Base-by-base conservation (phyloP, 2,113 vertebrate genomes). In the Thamnaconus septentrionalis region DNA sequence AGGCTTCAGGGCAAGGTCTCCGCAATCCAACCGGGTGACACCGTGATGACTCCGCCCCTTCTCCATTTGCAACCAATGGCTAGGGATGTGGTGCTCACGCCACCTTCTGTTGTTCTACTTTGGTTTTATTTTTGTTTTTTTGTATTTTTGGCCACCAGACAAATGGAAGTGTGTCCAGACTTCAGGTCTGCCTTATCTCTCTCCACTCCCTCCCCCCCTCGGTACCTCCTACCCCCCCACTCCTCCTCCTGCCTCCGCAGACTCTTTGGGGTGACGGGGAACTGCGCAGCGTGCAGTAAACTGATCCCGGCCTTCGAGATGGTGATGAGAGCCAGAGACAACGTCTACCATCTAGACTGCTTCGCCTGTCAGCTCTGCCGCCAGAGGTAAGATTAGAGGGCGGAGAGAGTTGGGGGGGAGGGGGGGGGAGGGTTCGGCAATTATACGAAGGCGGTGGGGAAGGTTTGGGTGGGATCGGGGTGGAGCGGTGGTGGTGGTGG, bases 291-390 rank as follows among this genome's bases (percentile, higher is more conserved):
- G 80, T 99, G 97, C 91, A 98, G 96, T 94, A 99, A 99, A 89
- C 92, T 98, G 92, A 99, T 99, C 92, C 97, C 97, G 64, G 97
- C 97, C 88, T 99, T 98, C 80, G 97, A 99, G 93, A 99, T 99
- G 97, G 97, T 99, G 93, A 99, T 99, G 97, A 95, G 96, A 90
- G 97, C 97, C 90, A 93, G 96, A 91, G 97, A 99, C 91, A 99
- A 99, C 54, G 96, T 99, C 88, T 99, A 99, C 92, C 97, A 99
- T 91, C 94, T 99, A 82, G 97, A 99, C 93, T 99, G 97, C 91
- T 99, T 99, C 31, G 96, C 96, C 92, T 99, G 97, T 91, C 97
- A 99, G 91, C 96, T 99, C 87, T 99, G 97, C 92, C 96, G 96
- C 93, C 97, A 99, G 93, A 96, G 97, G 97, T 99, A 92, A 95